These are phyloP conservation scores for Phoenoteleia sp. DNA, from an alignment of 2,888 invertebrate species.

Conservation along the genomic window DNA sequence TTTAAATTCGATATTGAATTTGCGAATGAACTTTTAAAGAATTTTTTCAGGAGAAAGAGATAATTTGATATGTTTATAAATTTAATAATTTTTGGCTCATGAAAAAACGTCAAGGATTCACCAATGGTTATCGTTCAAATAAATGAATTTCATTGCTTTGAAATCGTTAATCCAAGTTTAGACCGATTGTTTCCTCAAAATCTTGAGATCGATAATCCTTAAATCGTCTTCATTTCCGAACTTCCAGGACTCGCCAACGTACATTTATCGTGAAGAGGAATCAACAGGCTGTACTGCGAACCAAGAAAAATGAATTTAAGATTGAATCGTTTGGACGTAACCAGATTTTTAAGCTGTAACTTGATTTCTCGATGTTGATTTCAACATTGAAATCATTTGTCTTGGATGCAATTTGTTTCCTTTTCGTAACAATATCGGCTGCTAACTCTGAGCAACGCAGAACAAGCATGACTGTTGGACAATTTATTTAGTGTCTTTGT, in stretches of 20 bases:
- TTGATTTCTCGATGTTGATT: not conserved
- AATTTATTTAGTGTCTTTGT: constrained; percentile 34
- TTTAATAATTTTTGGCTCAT: too few relatives aligned
- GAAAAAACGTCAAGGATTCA: too few relatives aligned
- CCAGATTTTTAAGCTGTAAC: not conserved
- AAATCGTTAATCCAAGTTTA: not conserved
- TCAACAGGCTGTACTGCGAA: constrained; percentile 32
- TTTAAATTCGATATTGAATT: too few relatives aligned
- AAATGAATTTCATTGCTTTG: too few relatives aligned
- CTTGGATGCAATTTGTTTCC: not conserved
- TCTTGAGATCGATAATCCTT: not conserved
- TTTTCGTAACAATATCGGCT: not conserved
- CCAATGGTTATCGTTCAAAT: too few relatives aligned
- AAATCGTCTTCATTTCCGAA: not conserved
- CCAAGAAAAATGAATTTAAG: constrained; percentile 14
- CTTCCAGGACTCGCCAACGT: not conserved
- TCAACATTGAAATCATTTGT: constrained; percentile 13
- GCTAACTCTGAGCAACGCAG: not conserved
- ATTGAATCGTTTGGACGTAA: not conserved
- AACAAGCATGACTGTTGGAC: constrained; percentile 4
- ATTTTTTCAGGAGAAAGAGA: too few relatives aligned
- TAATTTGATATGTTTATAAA: too few relatives aligned
- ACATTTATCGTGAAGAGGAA: constrained; percentile 13
- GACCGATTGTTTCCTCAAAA: not conserved
- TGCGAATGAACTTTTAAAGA: too few relatives aligned